Evolutionary conservation across 2,888 invertebrate genomes (phyloP).

Genomic region (Plebejus argus): DNA sequence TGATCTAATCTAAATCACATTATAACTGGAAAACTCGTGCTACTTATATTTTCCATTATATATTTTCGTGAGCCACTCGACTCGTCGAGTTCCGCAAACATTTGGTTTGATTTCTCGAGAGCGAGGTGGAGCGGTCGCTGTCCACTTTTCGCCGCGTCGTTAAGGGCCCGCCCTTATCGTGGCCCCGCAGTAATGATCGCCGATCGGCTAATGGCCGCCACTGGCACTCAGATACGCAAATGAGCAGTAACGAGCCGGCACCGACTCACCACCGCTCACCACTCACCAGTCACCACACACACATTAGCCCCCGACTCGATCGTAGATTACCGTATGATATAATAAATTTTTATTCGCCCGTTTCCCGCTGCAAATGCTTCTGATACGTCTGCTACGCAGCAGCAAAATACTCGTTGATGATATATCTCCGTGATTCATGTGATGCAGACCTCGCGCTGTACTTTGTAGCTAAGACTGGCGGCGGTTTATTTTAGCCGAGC

Average conservation of each 20-base stretch:
- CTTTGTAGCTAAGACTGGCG: background rate
- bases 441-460: background rate
- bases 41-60: background rate
- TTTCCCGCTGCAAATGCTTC: background rate
- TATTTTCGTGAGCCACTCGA: background rate
- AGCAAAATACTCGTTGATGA: constrained; percentile 11
- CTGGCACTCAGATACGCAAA: constrained; percentile 80
- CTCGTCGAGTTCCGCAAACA: constrained; percentile 10
- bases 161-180: constrained; percentile 73
- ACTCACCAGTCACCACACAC: constrained; percentile 40
- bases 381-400: background rate
- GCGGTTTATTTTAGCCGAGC: background rate
- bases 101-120: constrained; percentile 32
- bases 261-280: constrained; percentile 41
- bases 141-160: constrained; percentile 68
- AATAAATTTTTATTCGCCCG: constrained; percentile 27
- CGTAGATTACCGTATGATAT: constrained; percentile 12
- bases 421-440: constrained; percentile 24
- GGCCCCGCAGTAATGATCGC: constrained; percentile 74
- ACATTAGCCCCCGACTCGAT: constrained; percentile 48
- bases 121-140: constrained; percentile 57
- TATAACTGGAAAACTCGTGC: background rate
- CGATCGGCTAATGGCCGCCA: constrained; percentile 78
- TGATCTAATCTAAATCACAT: background rate
- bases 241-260: constrained; percentile 71